Conservation (phyloP, 2,113 vertebrate genomes). For the Salminus brasiliensis region DNA sequence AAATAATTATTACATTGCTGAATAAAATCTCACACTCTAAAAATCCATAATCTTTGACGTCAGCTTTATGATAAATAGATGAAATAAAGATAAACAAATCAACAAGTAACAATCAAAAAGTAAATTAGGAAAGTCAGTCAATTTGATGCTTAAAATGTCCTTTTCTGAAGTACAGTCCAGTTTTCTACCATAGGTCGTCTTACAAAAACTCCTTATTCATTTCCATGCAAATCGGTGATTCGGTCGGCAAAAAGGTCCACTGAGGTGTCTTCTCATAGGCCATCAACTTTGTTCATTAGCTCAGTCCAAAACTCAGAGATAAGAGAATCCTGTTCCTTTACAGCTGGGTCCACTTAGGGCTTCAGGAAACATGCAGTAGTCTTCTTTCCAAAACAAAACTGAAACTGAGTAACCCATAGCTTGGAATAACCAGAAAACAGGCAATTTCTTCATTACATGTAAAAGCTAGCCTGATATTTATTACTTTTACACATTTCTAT, state of each 20-base stretch:
- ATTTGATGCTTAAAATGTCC: background rate
- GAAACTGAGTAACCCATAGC: background rate
- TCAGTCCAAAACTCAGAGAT: background rate
- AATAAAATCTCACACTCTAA: no score
- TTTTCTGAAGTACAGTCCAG: background rate
- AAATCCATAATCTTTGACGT: no score
- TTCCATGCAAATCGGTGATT: background rate
- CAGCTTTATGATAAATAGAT: background rate
- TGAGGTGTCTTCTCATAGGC: slow-evolving; percentile 1
- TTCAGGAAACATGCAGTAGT: background rate
- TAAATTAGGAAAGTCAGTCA: background rate
- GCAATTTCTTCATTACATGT: background rate
- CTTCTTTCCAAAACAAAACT: slow-evolving; percentile 18
- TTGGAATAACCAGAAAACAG: background rate
- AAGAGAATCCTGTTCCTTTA: background rate
- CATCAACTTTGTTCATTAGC: background rate
- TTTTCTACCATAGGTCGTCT: background rate
- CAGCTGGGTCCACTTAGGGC: background rate
- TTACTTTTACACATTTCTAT: background rate
- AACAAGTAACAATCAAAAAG: no score
- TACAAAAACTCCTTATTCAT: background rate
- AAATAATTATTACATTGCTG: no score
- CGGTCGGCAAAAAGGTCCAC: background rate
- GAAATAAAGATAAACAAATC: no score
- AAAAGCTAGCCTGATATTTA: background rate